Conservation (phyloP, 30 jellyfish, hydroid and myxozoan genomes). For the Hydractinia symbiolongicarpus region DNA sequence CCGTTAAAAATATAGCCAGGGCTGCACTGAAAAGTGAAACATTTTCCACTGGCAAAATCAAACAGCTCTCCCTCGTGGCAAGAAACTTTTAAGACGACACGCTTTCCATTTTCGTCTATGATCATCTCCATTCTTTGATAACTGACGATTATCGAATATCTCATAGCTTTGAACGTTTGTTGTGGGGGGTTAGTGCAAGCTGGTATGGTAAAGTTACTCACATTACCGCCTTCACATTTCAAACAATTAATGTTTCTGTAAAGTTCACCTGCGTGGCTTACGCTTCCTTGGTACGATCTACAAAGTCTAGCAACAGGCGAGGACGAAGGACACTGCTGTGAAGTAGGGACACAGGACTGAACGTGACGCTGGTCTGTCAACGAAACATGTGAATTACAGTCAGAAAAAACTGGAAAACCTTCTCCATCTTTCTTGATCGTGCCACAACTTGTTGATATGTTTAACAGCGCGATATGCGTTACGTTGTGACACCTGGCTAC, state of each 20-base stretch:
- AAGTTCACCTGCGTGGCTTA: neutral
- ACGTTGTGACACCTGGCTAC: neutral
- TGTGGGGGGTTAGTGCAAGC: neutral
- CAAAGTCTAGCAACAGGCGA: neutral
- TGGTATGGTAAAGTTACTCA: neutral
- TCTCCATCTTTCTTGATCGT: neutral
- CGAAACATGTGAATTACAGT: no score
- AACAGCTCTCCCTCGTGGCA: neutral
- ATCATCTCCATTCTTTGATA: neutral
- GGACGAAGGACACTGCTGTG: neutral
- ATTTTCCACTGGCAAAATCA: neutral
- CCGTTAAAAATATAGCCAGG: neutral
- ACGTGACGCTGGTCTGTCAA: neutral
- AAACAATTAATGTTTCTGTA: constrained; percentile 1
- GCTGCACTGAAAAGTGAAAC: neutral
- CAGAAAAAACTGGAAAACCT: no score
- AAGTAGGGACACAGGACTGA: neutral
- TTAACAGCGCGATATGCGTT: neutral
- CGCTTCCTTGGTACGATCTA: neutral
- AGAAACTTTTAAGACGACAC: neutral
- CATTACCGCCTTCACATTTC: neutral
- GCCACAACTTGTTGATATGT: neutral
- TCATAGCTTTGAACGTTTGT: neutral
- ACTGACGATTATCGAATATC: neutral
- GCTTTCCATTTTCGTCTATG: neutral